These are phyloP conservation scores for Thymelicus lineola DNA, from an alignment of 2,888 invertebrate species.

Conservation along the genomic window DNA sequence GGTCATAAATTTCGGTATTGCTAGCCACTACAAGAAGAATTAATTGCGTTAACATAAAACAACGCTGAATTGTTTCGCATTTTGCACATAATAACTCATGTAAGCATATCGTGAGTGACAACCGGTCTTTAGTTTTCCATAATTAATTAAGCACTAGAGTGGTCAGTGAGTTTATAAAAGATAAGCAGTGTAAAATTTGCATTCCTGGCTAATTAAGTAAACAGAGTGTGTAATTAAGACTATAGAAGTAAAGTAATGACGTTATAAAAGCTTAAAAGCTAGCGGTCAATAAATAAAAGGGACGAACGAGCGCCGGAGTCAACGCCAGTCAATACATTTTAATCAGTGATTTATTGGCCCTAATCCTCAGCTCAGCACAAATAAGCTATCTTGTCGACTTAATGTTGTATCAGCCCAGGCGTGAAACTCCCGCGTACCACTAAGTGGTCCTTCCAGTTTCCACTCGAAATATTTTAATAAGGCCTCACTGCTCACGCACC, in stretches of 20 bases:
- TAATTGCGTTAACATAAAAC: conserved; percentile 29
- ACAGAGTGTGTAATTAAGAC: conserved; percentile 59
- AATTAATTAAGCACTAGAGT: conserved; percentile 55
- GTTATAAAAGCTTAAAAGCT: conserved; percentile 72
- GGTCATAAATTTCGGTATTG: conserved; percentile 27
- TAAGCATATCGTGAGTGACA: conserved; percentile 44
- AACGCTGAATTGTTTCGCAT: conserved; percentile 24
- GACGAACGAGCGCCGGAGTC: conserved; percentile 72
- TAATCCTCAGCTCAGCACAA: conserved; percentile 84
- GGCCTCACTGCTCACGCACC: conserved; percentile 83
- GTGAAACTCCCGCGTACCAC: conserved; percentile 85
- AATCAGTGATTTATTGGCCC: conserved; percentile 85
- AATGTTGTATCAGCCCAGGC: conserved; percentile 84
- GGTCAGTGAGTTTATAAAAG: conserved; percentile 49
- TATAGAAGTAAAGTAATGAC: conserved; percentile 58
- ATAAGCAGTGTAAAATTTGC: conserved; percentile 62
- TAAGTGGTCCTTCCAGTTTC: conserved; percentile 86
- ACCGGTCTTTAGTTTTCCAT: conserved; percentile 51
- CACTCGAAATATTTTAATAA: conserved; percentile 85
- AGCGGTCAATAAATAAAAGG: conserved; percentile 73
- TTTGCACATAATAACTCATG: conserved; percentile 43
- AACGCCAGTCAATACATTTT: conserved; percentile 84
- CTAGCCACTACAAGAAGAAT: conserved; percentile 28
- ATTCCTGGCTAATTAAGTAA: conserved; percentile 67
- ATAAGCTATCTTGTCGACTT: conserved; percentile 85